Evolutionary conservation across 2,797 vertebrate genomes (phyloP).

Genomic region (Lagocephalus sceleratus): DNA sequence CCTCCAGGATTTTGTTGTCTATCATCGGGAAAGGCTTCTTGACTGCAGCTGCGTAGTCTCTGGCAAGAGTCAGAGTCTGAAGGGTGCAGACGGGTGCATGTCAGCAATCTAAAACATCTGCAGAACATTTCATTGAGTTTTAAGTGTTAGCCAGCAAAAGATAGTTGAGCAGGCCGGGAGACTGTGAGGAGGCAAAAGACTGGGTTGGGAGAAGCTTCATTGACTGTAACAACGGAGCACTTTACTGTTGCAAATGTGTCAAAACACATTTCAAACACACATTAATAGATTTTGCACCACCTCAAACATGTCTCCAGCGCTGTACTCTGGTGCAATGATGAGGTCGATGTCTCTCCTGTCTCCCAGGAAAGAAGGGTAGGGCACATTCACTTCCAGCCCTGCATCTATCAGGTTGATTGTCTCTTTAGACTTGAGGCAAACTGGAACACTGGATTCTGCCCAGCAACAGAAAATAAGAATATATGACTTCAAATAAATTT

Average conservation of each 20-base stretch:
- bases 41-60: conserved; percentile 47
- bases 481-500: neutral
- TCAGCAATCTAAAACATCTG: no score
- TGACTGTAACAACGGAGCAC: no score
- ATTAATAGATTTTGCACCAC: conserved; percentile 9
- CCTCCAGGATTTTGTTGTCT: conserved; percentile 36
- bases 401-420: conserved; percentile 48
- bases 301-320: conserved; percentile 56
- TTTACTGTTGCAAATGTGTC: neutral
- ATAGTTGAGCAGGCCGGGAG: no score
- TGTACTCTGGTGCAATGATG: conserved; percentile 59
- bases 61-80: conserved; percentile 48
- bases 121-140: no score
- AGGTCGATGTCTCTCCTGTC: conserved; percentile 62
- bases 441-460: conserved; percentile 45
- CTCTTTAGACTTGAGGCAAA: conserved; percentile 28
- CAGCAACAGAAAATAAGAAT: conserved; percentile 2
- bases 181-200: no score
- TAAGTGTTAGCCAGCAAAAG: no score
- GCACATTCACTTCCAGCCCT: conserved; percentile 50
- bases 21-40: conserved; percentile 59
- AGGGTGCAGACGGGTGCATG: no score
- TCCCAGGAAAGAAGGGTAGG: conserved; percentile 63
- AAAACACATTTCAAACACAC: neutral
- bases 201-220: no score